These are phyloP conservation scores for Vombatus ursinus DNA, from an alignment of 2,113 vertebrate species.

Conservation along the genomic window DNA sequence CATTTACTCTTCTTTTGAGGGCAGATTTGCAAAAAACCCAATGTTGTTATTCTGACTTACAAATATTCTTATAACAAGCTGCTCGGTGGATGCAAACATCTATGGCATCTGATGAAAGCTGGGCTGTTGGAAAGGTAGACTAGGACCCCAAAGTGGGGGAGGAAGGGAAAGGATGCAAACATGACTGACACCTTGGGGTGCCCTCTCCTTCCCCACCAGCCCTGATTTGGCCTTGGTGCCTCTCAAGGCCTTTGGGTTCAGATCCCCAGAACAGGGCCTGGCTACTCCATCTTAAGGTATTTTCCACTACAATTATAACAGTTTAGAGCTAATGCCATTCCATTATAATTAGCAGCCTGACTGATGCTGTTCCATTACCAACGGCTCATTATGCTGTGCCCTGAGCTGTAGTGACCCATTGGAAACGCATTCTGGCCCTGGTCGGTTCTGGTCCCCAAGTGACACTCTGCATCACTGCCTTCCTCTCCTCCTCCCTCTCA, in stretches of 20 bases:
- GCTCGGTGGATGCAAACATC: background rate
- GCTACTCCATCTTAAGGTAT: background rate
- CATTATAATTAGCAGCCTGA: background rate
- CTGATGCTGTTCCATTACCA: background rate
- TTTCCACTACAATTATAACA: background rate
- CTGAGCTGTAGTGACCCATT: background rate
- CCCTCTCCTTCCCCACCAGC: background rate
- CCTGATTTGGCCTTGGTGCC: no score
- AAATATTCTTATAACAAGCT: background rate
- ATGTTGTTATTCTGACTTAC: background rate
- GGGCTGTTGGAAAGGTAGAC: accelerated
- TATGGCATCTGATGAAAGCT: background rate
- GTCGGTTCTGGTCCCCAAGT: background rate
- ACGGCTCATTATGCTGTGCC: background rate
- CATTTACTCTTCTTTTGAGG: constrained; percentile 1
- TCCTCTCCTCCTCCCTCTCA: background rate
- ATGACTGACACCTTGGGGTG: accelerated
- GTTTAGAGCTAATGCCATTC: background rate
- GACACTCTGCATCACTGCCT: accelerated
- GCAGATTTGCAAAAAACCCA: constrained; percentile 54
- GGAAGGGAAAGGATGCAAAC: accelerated
- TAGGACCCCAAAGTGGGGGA: accelerated
- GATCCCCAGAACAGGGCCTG: background rate
- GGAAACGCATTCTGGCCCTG: background rate
- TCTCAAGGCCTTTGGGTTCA: accelerated